phyloP scores from a whole-genome alignment of 2,888 invertebrate genomes.

The Melanostoma scalare region DNA sequence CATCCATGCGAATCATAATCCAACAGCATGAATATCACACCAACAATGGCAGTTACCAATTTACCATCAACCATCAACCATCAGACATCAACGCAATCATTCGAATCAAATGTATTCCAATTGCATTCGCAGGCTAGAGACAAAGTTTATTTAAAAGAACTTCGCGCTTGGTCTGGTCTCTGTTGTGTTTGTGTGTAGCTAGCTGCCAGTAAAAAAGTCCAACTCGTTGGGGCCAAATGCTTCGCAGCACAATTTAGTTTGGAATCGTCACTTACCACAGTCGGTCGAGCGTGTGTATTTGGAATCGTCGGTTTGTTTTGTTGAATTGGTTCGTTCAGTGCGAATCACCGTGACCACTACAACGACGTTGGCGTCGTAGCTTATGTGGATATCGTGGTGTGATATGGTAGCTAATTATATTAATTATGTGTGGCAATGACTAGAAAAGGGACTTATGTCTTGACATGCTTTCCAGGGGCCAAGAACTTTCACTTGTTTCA shows the following conservation, averaged over 20 bases:
- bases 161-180: not conserved
- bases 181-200: conserved; percentile 25
- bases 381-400: conserved; percentile 26
- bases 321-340: conserved; percentile 19
- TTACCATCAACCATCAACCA: too few species aligned
- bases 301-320: conserved; percentile 11
- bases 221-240: conserved; percentile 58
- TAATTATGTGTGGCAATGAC: conserved; percentile 6
- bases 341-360: conserved; percentile 15
- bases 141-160: too few species aligned
- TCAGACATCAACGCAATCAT: conserved; percentile 20
- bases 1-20: conserved; percentile 32
- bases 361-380: not conserved
- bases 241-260: conserved; percentile 62
- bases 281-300: conserved; percentile 46
- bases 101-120: conserved; percentile 32
- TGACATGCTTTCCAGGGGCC: conserved; percentile 2
- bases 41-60: conserved; percentile 5
- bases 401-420: conserved; percentile 40
- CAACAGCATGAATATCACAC: conserved; percentile 26
- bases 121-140: conserved; percentile 15
- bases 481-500: conserved; percentile 54
- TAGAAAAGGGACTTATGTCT: conserved; percentile 9
- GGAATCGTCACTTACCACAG: conserved; percentile 51
- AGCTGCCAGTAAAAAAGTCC: conserved; percentile 26